Evolutionary conservation across 2,797 vertebrate species (phyloP).

Genomic region (Gallinago nigripennis): DNA sequence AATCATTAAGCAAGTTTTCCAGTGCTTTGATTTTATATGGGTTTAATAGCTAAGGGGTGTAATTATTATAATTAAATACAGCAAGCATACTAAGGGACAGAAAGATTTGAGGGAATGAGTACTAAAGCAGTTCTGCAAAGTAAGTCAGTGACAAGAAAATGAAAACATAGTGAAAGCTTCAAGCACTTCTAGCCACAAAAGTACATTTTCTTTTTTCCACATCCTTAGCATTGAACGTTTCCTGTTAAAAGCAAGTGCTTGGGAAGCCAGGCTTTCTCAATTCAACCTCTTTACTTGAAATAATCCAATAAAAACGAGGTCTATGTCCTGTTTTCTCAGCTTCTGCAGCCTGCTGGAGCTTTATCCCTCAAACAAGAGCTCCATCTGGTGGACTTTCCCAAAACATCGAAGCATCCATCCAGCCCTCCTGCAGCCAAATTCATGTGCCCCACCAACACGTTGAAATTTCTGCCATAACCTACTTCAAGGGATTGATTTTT

Average conservation of each 20-base stretch:
- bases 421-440: not conserved
- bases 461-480: not conserved
- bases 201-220: not conserved
- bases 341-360: not conserved
- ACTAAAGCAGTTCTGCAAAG: not conserved
- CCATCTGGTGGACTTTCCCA: slow-evolving; percentile 74
- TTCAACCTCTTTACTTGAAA: not conserved
- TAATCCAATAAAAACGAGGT: not conserved
- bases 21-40: slow-evolving; percentile 7
- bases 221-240: not conserved
- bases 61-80: not conserved
- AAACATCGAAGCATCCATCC: not conserved
- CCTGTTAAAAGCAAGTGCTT: not conserved
- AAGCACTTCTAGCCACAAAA: not conserved
- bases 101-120: not conserved
- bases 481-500: not conserved
- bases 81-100: not conserved
- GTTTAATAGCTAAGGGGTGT: slow-evolving; percentile 33
- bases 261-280: not conserved
- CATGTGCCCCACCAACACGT: fast-evolving
- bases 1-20: slow-evolving; percentile 25
- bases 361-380: slow-evolving; percentile 70
- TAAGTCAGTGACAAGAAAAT: not conserved
- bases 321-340: not conserved
- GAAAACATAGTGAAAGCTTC: not conserved